Conservation (phyloP, 2,797 vertebrate species). For the Danio aesculapii region DNA sequence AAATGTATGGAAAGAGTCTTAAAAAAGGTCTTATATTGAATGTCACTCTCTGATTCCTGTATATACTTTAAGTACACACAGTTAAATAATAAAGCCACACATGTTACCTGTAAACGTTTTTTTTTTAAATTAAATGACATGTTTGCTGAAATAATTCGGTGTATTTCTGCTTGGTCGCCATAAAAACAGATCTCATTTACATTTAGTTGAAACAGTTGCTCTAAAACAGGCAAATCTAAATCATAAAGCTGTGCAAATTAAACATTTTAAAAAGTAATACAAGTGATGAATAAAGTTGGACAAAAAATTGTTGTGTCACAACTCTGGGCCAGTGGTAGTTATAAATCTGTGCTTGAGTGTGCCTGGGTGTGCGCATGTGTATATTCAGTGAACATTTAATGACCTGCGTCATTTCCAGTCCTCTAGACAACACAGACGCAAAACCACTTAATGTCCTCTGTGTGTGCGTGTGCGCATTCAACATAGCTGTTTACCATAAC, state of each 20-base stretch:
- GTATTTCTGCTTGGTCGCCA: not conserved
- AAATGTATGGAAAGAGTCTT: no score
- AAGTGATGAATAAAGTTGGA: not conserved
- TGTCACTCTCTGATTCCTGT: no score
- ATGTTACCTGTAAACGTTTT: no score
- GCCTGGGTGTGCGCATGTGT: no score
- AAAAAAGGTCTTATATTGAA: no score
- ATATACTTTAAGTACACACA: no score
- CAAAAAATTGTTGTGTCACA: not conserved
- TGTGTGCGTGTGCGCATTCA: conserved; percentile 13
- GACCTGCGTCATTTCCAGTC: conserved; percentile 22
- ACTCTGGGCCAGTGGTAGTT: no score
- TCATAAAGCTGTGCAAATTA: not conserved
- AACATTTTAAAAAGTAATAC: not conserved
- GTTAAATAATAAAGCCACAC: no score
- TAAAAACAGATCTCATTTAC: not conserved
- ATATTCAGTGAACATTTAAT: not conserved
- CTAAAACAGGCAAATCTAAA: not conserved
- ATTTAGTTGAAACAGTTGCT: not conserved
- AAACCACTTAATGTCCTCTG: not conserved
- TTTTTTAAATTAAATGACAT: no score
- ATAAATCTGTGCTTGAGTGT: conserved; percentile 47
- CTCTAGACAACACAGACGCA: not conserved
- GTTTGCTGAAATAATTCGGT: no score
- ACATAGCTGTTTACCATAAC: conserved; percentile 9